A percentile compares a stretch with the other conserved stretches of the same genome.
Evolutionary conservation across 2,113 vertebrate species (phyloP).

Genomic region (Pangasianodon hypophthalmus): DNA sequence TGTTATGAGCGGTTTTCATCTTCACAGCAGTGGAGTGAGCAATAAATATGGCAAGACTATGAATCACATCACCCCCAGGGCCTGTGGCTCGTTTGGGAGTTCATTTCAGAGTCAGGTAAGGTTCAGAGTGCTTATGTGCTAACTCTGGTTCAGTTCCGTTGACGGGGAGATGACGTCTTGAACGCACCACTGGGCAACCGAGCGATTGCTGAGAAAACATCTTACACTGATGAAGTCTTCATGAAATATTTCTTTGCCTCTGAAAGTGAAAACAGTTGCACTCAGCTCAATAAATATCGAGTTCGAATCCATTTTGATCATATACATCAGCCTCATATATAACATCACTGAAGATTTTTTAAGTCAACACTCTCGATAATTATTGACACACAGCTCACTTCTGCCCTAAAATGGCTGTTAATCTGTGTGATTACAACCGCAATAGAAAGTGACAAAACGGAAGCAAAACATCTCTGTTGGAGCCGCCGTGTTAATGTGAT

Average conservation of each 20-base stretch:
- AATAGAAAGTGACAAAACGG: constrained; percentile 42
- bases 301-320: background rate
- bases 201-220: background rate
- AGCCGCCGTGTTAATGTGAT: constrained; percentile 38
- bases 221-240: background rate
- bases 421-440: constrained; percentile 36
- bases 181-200: background rate
- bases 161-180: background rate
- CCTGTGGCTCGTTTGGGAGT: background rate
- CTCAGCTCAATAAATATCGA: background rate
- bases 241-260: constrained; percentile 8
- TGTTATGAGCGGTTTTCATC: background rate
- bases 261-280: constrained; percentile 3
- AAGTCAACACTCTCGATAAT: background rate
- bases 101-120: constrained; percentile 13
- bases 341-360: background rate
- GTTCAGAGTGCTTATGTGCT: background rate
- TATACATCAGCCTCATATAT: background rate
- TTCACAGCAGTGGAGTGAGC: constrained; percentile 6
- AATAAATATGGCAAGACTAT: background rate
- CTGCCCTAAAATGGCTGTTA: constrained; percentile 24
- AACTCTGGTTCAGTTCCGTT: constrained; percentile 13
- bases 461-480: constrained; percentile 43
- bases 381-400: background rate
- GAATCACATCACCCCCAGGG: constrained; percentile 1